A percentile compares a stretch with the other conserved stretches of the same genome.
Conservation (phyloP, 2,113 vertebrate genomes). For the Brachypodius melanocephalos region DNA sequence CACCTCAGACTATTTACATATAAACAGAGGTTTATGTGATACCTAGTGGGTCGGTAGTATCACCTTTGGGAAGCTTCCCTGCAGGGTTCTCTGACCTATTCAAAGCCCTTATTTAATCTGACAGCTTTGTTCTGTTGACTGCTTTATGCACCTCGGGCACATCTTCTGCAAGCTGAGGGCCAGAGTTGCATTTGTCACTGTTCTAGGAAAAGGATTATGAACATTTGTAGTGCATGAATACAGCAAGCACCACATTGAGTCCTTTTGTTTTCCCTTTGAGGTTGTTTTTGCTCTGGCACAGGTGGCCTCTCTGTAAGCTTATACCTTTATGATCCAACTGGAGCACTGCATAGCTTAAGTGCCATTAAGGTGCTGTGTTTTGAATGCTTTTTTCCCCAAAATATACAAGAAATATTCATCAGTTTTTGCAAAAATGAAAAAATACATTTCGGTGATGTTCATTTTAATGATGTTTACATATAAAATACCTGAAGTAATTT, state of each 20-base stretch:
- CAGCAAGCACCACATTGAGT: background rate
- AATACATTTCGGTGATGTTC: background rate
- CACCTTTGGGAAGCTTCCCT: background rate
- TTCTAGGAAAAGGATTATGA: background rate
- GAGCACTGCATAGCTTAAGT: background rate
- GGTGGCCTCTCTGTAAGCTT: background rate
- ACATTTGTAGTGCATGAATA: background rate
- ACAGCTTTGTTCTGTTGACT: background rate
- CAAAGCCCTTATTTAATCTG: background rate
- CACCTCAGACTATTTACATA: background rate
- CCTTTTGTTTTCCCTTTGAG: background rate
- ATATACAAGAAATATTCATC: background rate
- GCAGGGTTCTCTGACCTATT: background rate
- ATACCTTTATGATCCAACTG: background rate
- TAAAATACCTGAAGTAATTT: background rate
- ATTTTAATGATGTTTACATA: background rate
- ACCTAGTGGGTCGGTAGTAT: background rate
- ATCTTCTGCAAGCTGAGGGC: background rate
- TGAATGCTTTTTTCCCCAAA: background rate
- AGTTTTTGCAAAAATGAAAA: background rate
- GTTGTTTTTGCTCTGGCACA: background rate
- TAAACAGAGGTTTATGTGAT: background rate
- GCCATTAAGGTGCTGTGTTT: background rate
- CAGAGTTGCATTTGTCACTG: background rate
- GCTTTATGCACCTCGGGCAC: background rate